Base-by-base conservation (phyloP, 23 tunicate genomes). In the Oikopleura dioica region DNA sequence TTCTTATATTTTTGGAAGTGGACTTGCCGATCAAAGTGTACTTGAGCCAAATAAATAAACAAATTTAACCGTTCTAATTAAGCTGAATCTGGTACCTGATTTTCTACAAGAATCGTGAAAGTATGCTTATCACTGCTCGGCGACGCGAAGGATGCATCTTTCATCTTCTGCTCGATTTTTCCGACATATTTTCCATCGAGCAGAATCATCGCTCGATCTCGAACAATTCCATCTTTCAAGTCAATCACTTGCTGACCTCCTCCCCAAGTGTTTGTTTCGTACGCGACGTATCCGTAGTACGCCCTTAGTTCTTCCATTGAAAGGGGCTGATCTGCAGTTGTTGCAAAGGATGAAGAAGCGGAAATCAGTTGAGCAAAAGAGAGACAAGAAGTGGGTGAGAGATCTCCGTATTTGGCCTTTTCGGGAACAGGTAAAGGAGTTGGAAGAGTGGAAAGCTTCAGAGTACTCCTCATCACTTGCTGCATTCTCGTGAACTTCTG, bases 71-170 rank as follows among this genome's bases (percentile, higher is more conserved):
- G n/a, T n/a, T n/a, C n/a, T n/a, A n/a, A n/a, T n/a, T n/a, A n/a
- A n/a, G n/a, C n/a, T n/a, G n/a, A n/a, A n/a, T n/a, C n/a, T n/a
- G n/a, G n/a, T n/a, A n/a, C n/a, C n/a, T n/a, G n/a, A 55, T 80
- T 80, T 76, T 80, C 82, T 1, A 80, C 82, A 0, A 80, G 80
- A 38, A 80, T 76, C 36, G 68, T 80, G 24, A 80, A 36, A n/a
- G 82, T 80, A 26, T 78, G 80, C 36, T 78, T 78, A 5, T 77
- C 79, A 34, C 75, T 77, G 28, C 77, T n/a, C 16, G 79, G 55
- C 28, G 75, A 38, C 36, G 2, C 16, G 32, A 38, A 34, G 58
- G 33, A 24, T 24, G 16, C 77, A 5, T 58, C 29, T 36, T 31
- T 24, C 9, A 5, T 1, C 36, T 38, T 77, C 29, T 21, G 75